phyloP scores from a whole-genome alignment of 2,113 vertebrate species.

The Ursus arctos region DNA sequence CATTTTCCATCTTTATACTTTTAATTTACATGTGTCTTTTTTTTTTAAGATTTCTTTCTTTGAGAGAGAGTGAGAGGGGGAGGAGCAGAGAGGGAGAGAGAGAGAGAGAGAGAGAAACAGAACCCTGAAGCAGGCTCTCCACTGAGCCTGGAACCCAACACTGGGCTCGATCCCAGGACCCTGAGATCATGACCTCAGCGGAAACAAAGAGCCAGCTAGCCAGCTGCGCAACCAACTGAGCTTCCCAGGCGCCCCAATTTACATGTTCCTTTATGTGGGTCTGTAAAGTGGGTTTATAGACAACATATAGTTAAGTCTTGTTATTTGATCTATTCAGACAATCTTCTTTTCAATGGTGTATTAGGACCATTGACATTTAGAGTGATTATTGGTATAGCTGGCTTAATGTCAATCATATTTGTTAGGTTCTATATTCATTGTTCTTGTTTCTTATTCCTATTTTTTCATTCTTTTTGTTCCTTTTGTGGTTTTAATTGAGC shows the following conservation, averaged over 20 bases:
- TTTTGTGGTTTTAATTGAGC: neutral
- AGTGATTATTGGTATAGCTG: neutral
- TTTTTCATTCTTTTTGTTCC: neutral
- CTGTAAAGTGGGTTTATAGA: neutral
- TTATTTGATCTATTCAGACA: neutral
- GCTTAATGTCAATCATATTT: neutral
- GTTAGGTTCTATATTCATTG: neutral
- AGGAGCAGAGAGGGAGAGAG: no score
- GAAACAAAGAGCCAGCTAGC: no score
- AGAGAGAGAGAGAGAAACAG: no score
- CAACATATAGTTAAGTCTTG: neutral
- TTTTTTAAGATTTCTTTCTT: no score
- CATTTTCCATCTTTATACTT: neutral
- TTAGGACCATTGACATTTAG: neutral
- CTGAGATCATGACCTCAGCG: no score
- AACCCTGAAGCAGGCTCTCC: no score
- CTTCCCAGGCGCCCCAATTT: no score
- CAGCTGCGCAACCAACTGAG: no score
- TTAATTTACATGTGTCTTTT: neutral
- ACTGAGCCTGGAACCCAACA: no score
- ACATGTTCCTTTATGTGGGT: neutral
- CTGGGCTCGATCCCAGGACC: no score
- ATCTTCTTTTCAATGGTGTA: neutral
- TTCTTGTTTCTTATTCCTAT: neutral
- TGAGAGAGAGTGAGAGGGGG: no score